phyloP scores from a whole-genome alignment of 2,797 vertebrate species.

The Brachyrhaphis roseni region DNA sequence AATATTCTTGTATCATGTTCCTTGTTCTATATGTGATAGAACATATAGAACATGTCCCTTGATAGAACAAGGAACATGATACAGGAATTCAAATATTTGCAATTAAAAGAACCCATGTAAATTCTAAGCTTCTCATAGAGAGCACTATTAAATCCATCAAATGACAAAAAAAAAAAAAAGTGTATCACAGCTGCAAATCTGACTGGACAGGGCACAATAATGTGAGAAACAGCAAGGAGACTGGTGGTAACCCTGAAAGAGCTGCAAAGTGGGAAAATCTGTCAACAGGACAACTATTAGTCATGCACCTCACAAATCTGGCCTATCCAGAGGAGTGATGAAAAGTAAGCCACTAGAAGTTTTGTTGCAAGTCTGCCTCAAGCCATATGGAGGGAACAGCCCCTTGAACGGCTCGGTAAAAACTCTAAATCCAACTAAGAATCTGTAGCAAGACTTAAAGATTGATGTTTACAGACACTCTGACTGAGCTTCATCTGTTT shows the following conservation, averaged over 20 bases:
- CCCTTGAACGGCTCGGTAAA: not conserved
- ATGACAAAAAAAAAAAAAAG: not conserved
- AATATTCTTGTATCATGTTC: no score
- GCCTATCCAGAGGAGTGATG: not conserved
- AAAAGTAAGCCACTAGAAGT: not conserved
- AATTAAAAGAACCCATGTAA: not conserved
- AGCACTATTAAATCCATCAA: not conserved
- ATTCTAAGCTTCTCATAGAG: not conserved
- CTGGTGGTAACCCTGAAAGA: not conserved
- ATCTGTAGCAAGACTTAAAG: not conserved
- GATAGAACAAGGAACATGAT: not conserved
- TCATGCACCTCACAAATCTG: not conserved
- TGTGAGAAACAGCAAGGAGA: not conserved
- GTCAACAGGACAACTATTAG: not conserved
- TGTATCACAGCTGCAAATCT: not conserved
- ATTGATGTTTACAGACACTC: not conserved
- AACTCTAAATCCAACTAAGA: not conserved
- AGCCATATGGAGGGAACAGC: not conserved
- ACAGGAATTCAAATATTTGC: not conserved
- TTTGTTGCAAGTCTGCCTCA: not conserved
- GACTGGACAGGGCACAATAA: not conserved
- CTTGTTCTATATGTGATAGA: no score
- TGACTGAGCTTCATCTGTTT: not conserved
- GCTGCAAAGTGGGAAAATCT: not conserved
- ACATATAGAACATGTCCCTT: no score